phyloP scores from a whole-genome alignment of 2,113 vertebrate genomes.

The Chelonoidis abingdonii region DNA sequence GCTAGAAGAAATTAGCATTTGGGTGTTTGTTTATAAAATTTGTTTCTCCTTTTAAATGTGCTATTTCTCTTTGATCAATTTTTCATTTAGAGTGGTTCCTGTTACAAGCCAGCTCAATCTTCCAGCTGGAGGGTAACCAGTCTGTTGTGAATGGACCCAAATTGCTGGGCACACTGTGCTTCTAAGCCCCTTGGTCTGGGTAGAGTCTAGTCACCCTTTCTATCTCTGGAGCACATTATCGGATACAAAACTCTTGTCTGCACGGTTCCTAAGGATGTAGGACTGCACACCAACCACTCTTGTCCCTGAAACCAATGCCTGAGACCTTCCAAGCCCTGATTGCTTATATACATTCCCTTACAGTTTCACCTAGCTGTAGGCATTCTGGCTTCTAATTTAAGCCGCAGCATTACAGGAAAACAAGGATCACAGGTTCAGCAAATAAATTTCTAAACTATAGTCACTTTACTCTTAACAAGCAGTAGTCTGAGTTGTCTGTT shows the following conservation, averaged over 20 bases:
- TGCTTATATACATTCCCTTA: accelerated
- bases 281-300: background rate
- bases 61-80: accelerated
- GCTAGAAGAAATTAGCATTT: background rate
- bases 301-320: background rate
- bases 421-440: background rate
- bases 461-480: no score
- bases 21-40: background rate
- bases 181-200: background rate
- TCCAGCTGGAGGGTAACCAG: background rate
- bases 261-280: background rate
- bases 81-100: background rate
- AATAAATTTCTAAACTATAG: background rate
- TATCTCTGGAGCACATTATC: background rate
- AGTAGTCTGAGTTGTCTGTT: no score
- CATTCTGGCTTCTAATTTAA: background rate
- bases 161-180: background rate
- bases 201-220: background rate
- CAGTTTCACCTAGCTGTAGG: background rate
- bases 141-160: accelerated
- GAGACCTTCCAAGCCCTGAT: background rate
- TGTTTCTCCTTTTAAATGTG: background rate
- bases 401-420: background rate
- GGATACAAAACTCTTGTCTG: background rate
- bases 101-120: background rate